Evolutionary conservation across 2,113 vertebrate species (phyloP), one percentile per base, ranked within the genome.

Genomic region (Sinosuthora webbiana): DNA sequence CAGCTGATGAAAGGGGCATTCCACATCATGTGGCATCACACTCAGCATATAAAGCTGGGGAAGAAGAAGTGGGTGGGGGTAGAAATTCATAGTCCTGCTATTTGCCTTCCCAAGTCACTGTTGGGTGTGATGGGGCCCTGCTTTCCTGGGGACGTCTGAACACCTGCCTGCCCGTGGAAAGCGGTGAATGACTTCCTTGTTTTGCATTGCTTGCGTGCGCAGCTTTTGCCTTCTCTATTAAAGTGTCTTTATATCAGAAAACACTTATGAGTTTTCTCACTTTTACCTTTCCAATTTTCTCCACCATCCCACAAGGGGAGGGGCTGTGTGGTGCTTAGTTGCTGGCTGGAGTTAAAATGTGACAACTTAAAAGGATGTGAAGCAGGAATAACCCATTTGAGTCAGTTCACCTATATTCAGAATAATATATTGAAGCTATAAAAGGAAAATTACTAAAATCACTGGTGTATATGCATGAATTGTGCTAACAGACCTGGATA

Each of bases 381-480:
- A 78, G 56, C 60, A 64, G 41, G 52, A 78, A 87, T 84, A 92
- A 94, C 91, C 77, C 45, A 86, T 85, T 90, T 95, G 75, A 94
- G 79, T 86, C 50, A 76, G 63, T 80, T 94, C 94, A 93, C 87
- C 83, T 82, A 60, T 71, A 95, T 91, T 87, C 57, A 76, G 84
- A 71, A 47, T 67, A 71, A 87, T 93, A 65, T 57, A 83, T 47
- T 2, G 12, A 76, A 45, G 53, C 62, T 95, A 94, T 97, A 93
- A 95, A 94, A 87, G 78, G 91, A 95, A 96, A 91, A 89, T 92
- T 70, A 21, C 77, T 89, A n/a, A 91, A 80, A 49, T 95, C 87
- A 76, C 42, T 76, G 45, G 78, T 91, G 74, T 89, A 73, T 91
- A 57, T 3, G 13, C 41, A 22, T 69, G 89, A 91, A 56, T 69